phyloP scores from a whole-genome alignment of 2,888 invertebrate genomes.

The Spatulosminthurus flaviceps region DNA sequence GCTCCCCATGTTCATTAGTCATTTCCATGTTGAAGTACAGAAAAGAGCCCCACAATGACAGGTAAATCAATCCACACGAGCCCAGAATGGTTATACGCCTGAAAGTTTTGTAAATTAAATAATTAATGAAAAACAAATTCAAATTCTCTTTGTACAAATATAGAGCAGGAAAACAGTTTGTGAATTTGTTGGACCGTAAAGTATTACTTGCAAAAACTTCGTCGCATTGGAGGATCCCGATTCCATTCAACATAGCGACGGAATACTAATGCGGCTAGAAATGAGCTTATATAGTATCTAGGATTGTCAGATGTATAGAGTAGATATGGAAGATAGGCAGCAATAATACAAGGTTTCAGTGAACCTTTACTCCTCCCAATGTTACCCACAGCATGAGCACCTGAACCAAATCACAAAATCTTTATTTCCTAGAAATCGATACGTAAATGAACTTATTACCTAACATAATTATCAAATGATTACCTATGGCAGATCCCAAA shows the following conservation, averaged over 20 bases:
- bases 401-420: conserved; percentile 68
- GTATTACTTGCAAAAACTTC: conserved; percentile 64
- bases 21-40: conserved; percentile 89
- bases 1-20: conserved; percentile 84
- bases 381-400: conserved; percentile 90
- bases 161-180: too few relatives aligned
- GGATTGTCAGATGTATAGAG: conserved; percentile 78
- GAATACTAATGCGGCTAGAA: conserved; percentile 74
- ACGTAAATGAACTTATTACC: too few relatives aligned
- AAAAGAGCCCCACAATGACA: conserved; percentile 79
- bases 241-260: conserved; percentile 85
- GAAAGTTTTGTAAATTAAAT: conserved; percentile 47
- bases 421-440: background rate
- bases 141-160: too few relatives aligned
- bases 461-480: background rate
- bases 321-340: conserved; percentile 75
- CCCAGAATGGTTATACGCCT: conserved; percentile 73
- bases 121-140: too few relatives aligned
- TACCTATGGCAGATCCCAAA: conserved; percentile 77
- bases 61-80: conserved; percentile 74
- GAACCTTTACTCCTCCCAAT: conserved; percentile 83
- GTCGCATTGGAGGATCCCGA: conserved; percentile 71
- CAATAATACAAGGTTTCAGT: conserved; percentile 75
- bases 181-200: background rate
- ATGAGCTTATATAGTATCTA: conserved; percentile 67